Conservation (phyloP, 1,140 invertebrate genomes). For the Pseudomyrmex concolor region DNA sequence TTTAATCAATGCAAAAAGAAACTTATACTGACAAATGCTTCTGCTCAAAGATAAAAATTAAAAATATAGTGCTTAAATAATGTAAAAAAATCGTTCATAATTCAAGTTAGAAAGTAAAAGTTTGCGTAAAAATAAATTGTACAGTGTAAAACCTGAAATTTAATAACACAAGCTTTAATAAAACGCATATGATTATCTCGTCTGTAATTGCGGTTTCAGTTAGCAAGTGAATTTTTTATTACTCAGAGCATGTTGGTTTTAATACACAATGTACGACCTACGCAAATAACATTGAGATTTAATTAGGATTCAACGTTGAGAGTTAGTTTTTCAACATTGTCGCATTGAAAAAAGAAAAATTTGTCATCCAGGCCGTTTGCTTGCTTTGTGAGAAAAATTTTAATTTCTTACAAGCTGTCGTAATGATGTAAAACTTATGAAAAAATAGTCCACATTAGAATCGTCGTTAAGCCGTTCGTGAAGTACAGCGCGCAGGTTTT, state of each 20-base stretch:
- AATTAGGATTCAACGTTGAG: conserved; percentile 36
- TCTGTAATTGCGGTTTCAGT: conserved; percentile 44
- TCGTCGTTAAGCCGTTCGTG: neutral
- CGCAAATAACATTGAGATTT: conserved; percentile 51
- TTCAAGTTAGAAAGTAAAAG: neutral
- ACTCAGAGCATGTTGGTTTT: neutral
- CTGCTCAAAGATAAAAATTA: neutral
- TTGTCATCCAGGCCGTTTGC: neutral
- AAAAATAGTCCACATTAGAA: neutral
- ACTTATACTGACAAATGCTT: conserved; percentile 1
- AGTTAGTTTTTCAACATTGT: neutral
- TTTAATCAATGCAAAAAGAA: neutral
- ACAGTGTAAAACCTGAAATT: conserved; percentile 29
- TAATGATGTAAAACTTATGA: neutral
- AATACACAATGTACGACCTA: conserved; percentile 8
- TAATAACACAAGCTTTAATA: conserved; percentile 42
- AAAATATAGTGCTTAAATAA: neutral
- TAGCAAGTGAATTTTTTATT: conserved; percentile 48
- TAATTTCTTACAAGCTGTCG: conserved; percentile 19
- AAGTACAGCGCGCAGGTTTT: neutral
- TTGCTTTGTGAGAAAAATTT: neutral
- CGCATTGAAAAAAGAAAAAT: neutral
- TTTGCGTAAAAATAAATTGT: conserved; percentile 2
- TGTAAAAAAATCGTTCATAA: neutral
- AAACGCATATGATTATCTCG: conserved; percentile 27